Percentiles rank a stretch among this genome's conserved stretches.
phyloP scores from a whole-genome alignment of 2,113 vertebrate genomes.

The Castor canadensis region DNA sequence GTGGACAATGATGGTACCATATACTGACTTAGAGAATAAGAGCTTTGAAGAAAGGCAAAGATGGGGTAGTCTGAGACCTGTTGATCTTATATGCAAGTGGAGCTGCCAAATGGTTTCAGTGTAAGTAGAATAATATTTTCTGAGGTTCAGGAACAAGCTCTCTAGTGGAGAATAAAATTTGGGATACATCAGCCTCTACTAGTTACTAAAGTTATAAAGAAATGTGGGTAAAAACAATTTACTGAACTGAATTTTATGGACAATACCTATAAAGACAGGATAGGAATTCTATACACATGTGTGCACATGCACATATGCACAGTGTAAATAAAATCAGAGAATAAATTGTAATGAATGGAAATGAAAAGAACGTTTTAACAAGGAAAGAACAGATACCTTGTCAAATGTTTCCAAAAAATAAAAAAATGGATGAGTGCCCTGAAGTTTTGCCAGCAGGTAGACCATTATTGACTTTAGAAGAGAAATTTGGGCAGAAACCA shows the following conservation, averaged over 20 bases:
- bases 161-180: background rate
- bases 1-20: background rate
- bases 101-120: background rate
- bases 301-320: background rate
- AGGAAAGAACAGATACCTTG: background rate
- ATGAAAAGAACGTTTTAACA: background rate
- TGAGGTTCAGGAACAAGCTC: background rate
- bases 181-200: background rate
- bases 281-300: background rate
- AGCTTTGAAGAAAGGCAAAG: background rate
- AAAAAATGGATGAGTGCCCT: background rate
- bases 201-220: background rate
- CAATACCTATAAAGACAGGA: background rate
- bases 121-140: background rate
- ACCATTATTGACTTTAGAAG: background rate
- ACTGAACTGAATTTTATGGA: background rate
- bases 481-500: background rate
- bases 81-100: background rate
- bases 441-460: background rate
- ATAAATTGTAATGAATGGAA: background rate
- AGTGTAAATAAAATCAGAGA: background rate
- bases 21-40: background rate
- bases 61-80: background rate
- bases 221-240: constrained; percentile 6
- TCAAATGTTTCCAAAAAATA: background rate